These are phyloP conservation scores for Cynocephalus volans DNA, from an alignment of 2,113 vertebrate species.

Conservation along the genomic window DNA sequence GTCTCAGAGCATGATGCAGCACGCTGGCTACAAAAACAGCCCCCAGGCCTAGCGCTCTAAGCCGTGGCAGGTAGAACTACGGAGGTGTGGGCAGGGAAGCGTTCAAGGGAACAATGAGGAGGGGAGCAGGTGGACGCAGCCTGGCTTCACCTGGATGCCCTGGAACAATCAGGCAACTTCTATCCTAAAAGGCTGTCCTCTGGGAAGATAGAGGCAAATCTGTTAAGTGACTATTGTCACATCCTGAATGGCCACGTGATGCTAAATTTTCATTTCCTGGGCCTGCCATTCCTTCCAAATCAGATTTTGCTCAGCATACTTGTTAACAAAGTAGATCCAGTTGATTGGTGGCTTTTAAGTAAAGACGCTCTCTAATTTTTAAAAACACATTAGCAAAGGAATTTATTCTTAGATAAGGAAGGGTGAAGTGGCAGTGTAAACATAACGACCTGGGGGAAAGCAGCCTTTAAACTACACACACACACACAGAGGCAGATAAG, in stretches of 20 bases:
- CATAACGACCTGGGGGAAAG: slow-evolving; percentile 44
- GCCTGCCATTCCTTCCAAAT: neutral
- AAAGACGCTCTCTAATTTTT: slow-evolving; percentile 73
- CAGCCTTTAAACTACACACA: neutral
- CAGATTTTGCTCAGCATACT: slow-evolving; percentile 9
- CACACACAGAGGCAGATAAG: neutral
- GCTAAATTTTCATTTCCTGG: slow-evolving; percentile 68
- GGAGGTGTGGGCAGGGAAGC: slow-evolving; percentile 74
- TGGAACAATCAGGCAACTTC: slow-evolving; percentile 83
- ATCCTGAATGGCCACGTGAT: slow-evolving; percentile 67
- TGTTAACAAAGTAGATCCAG: slow-evolving; percentile 17
- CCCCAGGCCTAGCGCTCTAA: slow-evolving; percentile 80
- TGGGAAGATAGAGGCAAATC: slow-evolving; percentile 74
- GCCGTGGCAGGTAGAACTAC: slow-evolving; percentile 78
- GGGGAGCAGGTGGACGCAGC: slow-evolving; percentile 20
- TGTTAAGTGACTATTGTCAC: slow-evolving; percentile 75
- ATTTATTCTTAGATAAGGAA: slow-evolving; percentile 78
- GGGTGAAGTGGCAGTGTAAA: slow-evolving; percentile 66
- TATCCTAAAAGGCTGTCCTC: slow-evolving; percentile 68
- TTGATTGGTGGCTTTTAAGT: slow-evolving; percentile 61
- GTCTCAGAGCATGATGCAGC: slow-evolving; percentile 88
- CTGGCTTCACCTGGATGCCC: slow-evolving; percentile 67
- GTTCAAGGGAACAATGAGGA: slow-evolving; percentile 61
- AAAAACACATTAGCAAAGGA: slow-evolving; percentile 79
- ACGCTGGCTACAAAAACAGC: slow-evolving; percentile 84